A percentile compares a stretch with the other conserved stretches of the same genome.
Evolutionary conservation across 2,888 invertebrate species (phyloP).

Genomic region (Nephrocerus scutellatus): DNA sequence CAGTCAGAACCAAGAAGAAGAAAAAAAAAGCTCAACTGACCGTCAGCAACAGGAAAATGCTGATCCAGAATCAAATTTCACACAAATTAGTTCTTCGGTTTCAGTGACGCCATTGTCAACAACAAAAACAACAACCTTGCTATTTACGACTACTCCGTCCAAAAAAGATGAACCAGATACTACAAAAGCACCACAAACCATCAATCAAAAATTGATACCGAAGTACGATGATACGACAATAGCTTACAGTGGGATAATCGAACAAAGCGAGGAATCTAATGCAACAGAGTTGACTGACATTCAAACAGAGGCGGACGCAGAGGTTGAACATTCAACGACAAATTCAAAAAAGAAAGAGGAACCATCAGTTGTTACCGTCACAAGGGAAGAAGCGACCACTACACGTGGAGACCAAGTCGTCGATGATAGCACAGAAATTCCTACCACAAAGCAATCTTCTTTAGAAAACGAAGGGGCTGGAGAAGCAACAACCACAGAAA

Average conservation of each 20-base stretch:
- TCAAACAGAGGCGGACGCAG: too few relatives aligned
- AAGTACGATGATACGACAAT: too few relatives aligned
- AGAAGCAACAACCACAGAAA: background rate
- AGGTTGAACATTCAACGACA: too few relatives aligned
- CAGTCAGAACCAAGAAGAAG: conserved; percentile 16
- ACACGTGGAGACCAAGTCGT: background rate
- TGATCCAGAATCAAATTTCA: conserved; percentile 31
- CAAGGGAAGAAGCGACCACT: too few relatives aligned
- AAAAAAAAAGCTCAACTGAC: too few relatives aligned
- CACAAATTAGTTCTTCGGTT: conserved; percentile 38
- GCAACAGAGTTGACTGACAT: background rate
- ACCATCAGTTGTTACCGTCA: too few relatives aligned
- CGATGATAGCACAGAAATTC: background rate
- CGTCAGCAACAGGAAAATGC: conserved; percentile 1
- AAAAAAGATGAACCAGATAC: background rate
- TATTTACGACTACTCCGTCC: conserved; percentile 5
- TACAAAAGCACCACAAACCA: background rate
- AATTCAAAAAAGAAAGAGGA: too few relatives aligned
- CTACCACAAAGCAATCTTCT: background rate
- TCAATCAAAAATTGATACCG: conserved; percentile 5
- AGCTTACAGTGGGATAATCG: background rate
- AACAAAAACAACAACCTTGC: conserved; percentile 1
- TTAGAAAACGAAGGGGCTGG: too few relatives aligned
- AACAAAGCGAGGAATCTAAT: background rate
- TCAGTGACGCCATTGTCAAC: conserved; percentile 22